Evolutionary conservation across 2,797 vertebrate species (phyloP), one percentile per base, ranked within the genome.

Genomic region (Hyperoplus immaculatus): DNA sequence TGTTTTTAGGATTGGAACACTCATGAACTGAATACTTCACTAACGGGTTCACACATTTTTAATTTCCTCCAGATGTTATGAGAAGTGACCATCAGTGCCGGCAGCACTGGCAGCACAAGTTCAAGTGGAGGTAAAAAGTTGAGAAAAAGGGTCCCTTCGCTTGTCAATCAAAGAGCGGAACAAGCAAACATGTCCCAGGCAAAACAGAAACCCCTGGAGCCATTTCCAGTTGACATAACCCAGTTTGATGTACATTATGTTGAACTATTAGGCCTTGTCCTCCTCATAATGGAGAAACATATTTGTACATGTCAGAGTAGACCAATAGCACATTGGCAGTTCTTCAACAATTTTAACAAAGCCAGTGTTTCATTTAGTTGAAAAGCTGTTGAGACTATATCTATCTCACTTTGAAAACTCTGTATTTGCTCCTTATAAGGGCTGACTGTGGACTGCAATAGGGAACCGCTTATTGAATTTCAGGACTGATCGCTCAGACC

Each of bases 391-490:
- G 49, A 77, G 72, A 83, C 68, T 70, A 60, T 69, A 84, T 85
- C 77, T 29, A 21, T 83, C 42, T 58, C 21, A 56, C 69, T 69
- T 82, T 81, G 68, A 86, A 84, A 84, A 63, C 67, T 81, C 61
- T 65, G 72, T 72, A 51, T 83, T 47, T 63, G 62, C 49, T 83
- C 80, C 75, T 69, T 62, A 67, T 59, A 53, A 51, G 74, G 54
- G 58, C 57, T 64, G 78, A 53, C 69, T 77, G 82, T 58, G 63
- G 61, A 80, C 65, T 69, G 73, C 60, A 82, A 77, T 15, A 54
- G 49, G 60, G 73, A 38, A 15, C 29, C 55, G 38, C 80, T 89
- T 90, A 90, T 90, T 89, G 77, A 88, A 86, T 93, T 90, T 84
- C 84, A 85, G 76, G 70, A 81, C 82, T 75, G 87, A 93, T 92